Conservation (phyloP, 2,113 vertebrate genomes). For the Aix galericulata region DNA sequence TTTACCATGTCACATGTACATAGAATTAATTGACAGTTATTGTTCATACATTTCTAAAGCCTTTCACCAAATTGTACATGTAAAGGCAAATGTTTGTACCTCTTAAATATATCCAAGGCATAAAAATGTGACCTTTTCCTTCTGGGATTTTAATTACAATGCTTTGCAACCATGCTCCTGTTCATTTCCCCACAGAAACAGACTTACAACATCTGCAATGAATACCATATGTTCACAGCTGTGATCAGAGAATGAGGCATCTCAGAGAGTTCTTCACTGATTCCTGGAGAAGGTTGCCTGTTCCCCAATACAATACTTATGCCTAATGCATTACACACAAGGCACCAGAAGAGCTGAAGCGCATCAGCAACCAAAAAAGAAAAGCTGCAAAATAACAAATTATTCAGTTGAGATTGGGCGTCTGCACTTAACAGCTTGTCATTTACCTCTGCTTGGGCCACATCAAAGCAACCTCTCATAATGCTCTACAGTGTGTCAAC, state of each 20-base stretch:
- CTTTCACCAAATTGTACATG: not conserved
- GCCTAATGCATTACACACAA: not conserved
- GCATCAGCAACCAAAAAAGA: not conserved
- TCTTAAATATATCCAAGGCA: not conserved
- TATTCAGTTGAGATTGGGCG: not conserved
- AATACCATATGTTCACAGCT: not conserved
- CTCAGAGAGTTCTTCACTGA: not conserved
- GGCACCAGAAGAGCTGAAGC: not conserved
- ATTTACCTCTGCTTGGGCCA: not conserved
- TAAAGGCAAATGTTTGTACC: not conserved
- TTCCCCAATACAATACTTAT: not conserved
- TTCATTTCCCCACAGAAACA: not conserved
- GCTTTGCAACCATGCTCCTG: not conserved
- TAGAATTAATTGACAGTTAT: not conserved
- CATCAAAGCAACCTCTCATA: not conserved
- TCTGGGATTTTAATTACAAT: not conserved
- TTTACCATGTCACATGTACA: not conserved
- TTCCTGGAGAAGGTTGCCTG: not conserved
- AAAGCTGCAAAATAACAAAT: not conserved
- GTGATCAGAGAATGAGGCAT: not conserved
- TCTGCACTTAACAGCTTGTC: not conserved
- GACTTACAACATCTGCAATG: not conserved
- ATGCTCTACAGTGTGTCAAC: not conserved
- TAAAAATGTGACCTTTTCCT: not conserved
- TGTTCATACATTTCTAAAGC: not conserved